phyloP scores from a whole-genome alignment of 1,140 invertebrate genomes.

The Drosophila parvula region DNA sequence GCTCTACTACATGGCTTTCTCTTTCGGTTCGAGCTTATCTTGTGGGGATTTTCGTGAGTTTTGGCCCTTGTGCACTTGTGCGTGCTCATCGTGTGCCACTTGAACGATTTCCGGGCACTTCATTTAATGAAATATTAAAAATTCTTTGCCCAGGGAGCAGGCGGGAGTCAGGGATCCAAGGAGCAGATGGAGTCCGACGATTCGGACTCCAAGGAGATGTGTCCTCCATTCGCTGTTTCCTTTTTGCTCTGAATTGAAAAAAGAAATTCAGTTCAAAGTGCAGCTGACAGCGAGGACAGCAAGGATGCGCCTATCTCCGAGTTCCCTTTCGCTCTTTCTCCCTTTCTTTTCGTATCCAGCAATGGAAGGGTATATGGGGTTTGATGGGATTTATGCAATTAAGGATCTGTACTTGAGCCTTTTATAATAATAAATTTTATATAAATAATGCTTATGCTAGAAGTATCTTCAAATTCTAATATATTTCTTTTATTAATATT shows the following conservation, averaged over 20 bases:
- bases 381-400: neutral
- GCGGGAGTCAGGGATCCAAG: neutral
- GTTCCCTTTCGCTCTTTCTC: neutral
- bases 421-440: no score
- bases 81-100: constrained; percentile 77
- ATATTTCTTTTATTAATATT: neutral
- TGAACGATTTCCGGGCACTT: constrained; percentile 79
- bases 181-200: constrained; percentile 24
- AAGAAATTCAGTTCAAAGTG: constrained; percentile 49
- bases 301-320: constrained; percentile 36
- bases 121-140: constrained; percentile 84
- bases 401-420: no score
- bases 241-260: constrained; percentile 9
- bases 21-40: constrained; percentile 42
- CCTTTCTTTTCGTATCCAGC: constrained; percentile 5
- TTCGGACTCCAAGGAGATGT: constrained; percentile 40
- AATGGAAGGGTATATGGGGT: neutral
- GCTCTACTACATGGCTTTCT: neutral
- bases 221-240: constrained; percentile 12
- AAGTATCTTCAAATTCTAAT: neutral
- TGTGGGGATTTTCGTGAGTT: constrained; percentile 46
- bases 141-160: constrained; percentile 49
- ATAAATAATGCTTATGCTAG: no score
- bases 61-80: constrained; percentile 64
- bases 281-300: constrained; percentile 49